Base-by-base conservation (phyloP, 1,140 invertebrate genomes). In the Ceratina calcarata region DNA sequence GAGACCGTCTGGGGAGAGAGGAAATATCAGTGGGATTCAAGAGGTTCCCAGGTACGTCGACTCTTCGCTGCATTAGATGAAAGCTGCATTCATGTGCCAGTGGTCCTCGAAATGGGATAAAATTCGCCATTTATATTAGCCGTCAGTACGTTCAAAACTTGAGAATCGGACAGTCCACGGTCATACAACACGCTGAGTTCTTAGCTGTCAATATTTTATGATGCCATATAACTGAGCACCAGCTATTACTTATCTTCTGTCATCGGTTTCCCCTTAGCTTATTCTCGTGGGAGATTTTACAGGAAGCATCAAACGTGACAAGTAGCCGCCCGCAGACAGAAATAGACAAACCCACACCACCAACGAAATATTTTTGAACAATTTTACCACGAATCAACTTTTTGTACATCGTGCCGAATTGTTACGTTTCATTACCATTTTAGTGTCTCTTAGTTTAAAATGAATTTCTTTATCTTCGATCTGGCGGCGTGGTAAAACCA, bases 231-330 rank as follows among this genome's bases (percentile, higher is more conserved):
- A 84, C 45, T 7, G 70, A 61, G 18, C 49, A 62, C n/a, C 32
- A n/a, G 65, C 22, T 70, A 51, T 24, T 18, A 37, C 27, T 18
- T 61, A 66, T 60, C 22, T 18, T 51, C 55, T 49, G 51, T 83
- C 76, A 57, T 80, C 66, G 66, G 70, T 84, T 83, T 57, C 65
- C 76, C 58, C 32, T 64, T 49, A 53, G 37, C 20, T 49, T 20
- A 67, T 37, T 55, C 8, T 49, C 12, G 20, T 16, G 10, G n/a
- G 27, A 45, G 15, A 20, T n/a, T 27, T 27, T n/a, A 45, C 37
- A 10, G 37, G 27, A 51, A 32, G 6, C 22, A 45, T 8, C 79
- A 74, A 79, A 73, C 58, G 15, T 69, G 45, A 51, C 75, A 65
- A 71, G 45, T 0, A 61, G 53, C 71, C 0, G 37, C 37, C 37